These are phyloP conservation scores for Carpatolechia fugitivella DNA, from an alignment of 2,888 invertebrate genomes.

Conservation along the genomic window DNA sequence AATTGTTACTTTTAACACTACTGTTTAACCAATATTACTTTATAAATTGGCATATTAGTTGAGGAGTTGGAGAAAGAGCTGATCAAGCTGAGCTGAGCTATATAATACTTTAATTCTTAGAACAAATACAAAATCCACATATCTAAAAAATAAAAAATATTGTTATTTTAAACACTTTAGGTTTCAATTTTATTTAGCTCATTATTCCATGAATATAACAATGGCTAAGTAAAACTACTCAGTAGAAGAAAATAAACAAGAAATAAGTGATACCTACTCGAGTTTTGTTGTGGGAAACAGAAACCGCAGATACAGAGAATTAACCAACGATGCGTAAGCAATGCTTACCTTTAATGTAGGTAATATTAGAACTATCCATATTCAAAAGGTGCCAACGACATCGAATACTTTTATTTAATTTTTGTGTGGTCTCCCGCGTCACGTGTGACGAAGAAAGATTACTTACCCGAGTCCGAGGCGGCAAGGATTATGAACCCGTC, in stretches of 20 bases:
- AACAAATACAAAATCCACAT: no score
- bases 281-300: constrained; percentile 23
- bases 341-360: constrained; percentile 30
- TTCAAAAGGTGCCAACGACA: constrained; percentile 35
- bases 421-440: constrained; percentile 64
- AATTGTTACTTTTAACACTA: no score
- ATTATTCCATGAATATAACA: background rate
- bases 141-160: background rate
- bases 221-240: background rate
- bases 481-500: constrained; percentile 69
- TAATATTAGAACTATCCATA: constrained; percentile 6
- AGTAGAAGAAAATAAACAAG: background rate
- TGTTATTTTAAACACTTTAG: no score
- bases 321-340: constrained; percentile 34
- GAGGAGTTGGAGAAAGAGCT: no score
- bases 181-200: background rate
- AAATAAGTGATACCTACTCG: constrained; percentile 1
- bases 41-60: no score
- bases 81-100: no score
- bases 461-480: constrained; percentile 50
- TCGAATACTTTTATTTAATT: constrained; percentile 49
- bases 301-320: constrained; percentile 28
- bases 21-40: no score
- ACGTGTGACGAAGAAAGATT: constrained; percentile 65
- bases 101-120: no score